Evolutionary conservation across 1,140 invertebrate genomes (phyloP).

Genomic region (Littorina saxatilis): DNA sequence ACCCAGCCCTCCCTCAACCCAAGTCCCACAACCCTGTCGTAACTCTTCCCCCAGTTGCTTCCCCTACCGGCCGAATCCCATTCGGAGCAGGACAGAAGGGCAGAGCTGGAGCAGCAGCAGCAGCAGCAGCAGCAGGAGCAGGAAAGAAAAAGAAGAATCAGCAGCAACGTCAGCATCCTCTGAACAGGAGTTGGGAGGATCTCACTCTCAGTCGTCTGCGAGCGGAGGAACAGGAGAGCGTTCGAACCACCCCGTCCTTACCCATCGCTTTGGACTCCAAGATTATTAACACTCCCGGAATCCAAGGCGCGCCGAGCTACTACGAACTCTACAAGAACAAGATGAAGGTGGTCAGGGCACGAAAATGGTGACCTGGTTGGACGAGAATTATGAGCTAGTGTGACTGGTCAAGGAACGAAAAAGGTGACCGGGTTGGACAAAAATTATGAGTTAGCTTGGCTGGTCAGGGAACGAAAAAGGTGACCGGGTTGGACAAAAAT

Average conservation of each 20-base stretch:
- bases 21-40: background rate
- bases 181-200: conserved; percentile 37
- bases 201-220: background rate
- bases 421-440: too few species aligned
- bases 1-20: too few species aligned
- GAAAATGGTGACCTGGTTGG: conserved; percentile 25
- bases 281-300: background rate
- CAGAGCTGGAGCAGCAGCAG: background rate
- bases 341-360: conserved; percentile 38
- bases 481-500: too few species aligned
- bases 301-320: conserved; percentile 24
- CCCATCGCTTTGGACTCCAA: conserved; percentile 30
- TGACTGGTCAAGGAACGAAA: too few species aligned
- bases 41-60: background rate
- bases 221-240: background rate
- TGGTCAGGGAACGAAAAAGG: too few species aligned
- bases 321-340: conserved; percentile 48
- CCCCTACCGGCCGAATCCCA: background rate
- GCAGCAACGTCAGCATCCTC: background rate
- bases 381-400: background rate
- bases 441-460: too few species aligned
- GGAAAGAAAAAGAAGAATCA: background rate
- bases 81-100: background rate
- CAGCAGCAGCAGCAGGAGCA: background rate
- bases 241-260: conserved; percentile 21